Evolutionary conservation across 2,797 vertebrate species (phyloP), one percentile per base, ranked within the genome.

Genomic region (Hapalemur alaotrensis): DNA sequence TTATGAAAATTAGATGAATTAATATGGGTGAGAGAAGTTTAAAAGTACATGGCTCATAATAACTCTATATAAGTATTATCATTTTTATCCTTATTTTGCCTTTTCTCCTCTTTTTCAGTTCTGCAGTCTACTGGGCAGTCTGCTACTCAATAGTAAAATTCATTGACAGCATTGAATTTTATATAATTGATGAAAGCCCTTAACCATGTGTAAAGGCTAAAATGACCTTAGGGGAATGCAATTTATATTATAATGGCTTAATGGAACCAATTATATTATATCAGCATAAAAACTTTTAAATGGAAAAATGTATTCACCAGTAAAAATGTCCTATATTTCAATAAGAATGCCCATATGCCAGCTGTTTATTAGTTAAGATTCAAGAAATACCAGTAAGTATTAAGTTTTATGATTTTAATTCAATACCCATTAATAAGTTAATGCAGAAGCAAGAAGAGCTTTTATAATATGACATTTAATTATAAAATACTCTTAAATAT

Each of bases 391-490:
- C 72, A 87, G 84, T 79, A 96, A 97, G 75, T 73, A 97, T 96
- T 92, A 96, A 75, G 32, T 98, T 98, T 88, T 93, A 70, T 93
- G 86, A 98, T 78, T 98, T 97, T 94, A 97, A 95, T 97, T 93
- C 97, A 90, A 97, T 98, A 98, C 98, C 97, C 91, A 96, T 97
- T 98, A 98, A 96, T 84, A 97, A 96, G 97, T 96, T 95, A 97
- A 97, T 97, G 95, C 95, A 98, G 98, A 97, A 97, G 95, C 95
- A 97, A 97, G 94, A 83, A 87, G 95, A 97, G 83, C 79, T 98
- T 98, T 98, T 97, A 97, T 97, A 95, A 97, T 97, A 93, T 97
- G 96, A 96, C 96, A 98, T 97, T 96, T 98, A 98, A 98, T 99
- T 99, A 98, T 95, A 98, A 98, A 63, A 95, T 78, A 97, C 85